phyloP scores from a whole-genome alignment of 53 echinoderm and acorn worm species.

The Arbacia lixula region DNA sequence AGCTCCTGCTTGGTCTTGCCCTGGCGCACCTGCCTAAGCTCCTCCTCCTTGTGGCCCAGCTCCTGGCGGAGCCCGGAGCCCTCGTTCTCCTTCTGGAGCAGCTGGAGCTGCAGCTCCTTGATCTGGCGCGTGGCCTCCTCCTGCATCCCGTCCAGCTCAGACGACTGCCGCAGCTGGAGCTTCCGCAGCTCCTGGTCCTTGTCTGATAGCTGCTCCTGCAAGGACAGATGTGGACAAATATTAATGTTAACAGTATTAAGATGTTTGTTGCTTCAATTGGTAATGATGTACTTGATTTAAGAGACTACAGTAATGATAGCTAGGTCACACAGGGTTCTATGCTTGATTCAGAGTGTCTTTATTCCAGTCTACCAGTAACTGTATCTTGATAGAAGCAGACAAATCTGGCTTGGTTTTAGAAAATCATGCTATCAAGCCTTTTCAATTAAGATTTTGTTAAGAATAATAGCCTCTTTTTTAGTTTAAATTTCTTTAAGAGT shows the following conservation, averaged over 20 bases:
- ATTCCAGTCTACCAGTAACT: too few species aligned
- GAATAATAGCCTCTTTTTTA: too few species aligned
- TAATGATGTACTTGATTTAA: constrained; percentile 65
- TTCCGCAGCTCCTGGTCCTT: constrained; percentile 81
- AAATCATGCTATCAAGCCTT: too few species aligned
- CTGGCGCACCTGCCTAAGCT: constrained; percentile 70
- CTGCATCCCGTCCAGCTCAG: constrained; percentile 80
- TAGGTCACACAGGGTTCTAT: too few species aligned
- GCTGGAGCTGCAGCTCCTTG: constrained; percentile 75
- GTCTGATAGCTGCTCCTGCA: constrained; percentile 76
- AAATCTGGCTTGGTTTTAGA: too few species aligned
- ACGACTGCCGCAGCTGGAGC: constrained; percentile 71
- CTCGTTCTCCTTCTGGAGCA: constrained; percentile 84
- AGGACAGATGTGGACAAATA: constrained; percentile 63
- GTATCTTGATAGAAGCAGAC: too few species aligned
- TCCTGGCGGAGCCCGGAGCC: constrained; percentile 71
- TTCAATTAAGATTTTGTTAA: too few species aligned
- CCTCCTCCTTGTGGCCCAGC: constrained; percentile 65
- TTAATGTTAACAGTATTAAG: constrained; percentile 80
- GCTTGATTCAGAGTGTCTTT: too few species aligned
- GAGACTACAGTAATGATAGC: too few species aligned
- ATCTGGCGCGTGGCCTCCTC: constrained; percentile 73
- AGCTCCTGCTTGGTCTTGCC: constrained; percentile 84
- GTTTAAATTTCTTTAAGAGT: too few species aligned
- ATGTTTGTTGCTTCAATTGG: constrained; percentile 75